phyloP scores from a whole-genome alignment of 2,113 vertebrate genomes.

The Centropristis striata region DNA sequence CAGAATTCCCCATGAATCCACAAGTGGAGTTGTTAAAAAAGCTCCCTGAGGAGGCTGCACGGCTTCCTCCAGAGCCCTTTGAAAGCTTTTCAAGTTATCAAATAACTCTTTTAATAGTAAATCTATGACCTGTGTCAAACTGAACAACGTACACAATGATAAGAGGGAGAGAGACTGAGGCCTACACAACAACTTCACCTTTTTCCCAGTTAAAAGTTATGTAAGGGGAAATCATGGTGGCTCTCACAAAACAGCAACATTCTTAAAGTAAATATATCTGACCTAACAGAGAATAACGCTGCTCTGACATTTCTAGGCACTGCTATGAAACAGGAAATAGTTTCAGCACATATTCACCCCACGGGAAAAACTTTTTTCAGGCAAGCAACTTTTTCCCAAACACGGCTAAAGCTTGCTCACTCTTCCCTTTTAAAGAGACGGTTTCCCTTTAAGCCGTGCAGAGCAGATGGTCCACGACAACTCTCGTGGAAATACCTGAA shows the following conservation, averaged over 20 bases:
- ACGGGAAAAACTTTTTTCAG: constrained; percentile 68
- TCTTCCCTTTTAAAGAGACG: constrained; percentile 79
- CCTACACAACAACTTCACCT: constrained; percentile 43
- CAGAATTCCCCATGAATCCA: constrained; percentile 59
- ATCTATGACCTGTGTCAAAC: constrained; percentile 20
- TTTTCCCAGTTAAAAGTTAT: constrained; percentile 50
- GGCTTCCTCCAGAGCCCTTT: constrained; percentile 24
- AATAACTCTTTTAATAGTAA: constrained; percentile 17
- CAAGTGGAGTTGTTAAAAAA: constrained; percentile 59
- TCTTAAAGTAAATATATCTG: constrained; percentile 33
- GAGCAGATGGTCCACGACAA: constrained; percentile 82
- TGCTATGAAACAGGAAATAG: constrained; percentile 80
- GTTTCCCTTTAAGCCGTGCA: constrained; percentile 82
- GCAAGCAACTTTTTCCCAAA: constrained; percentile 73
- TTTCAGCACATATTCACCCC: constrained; percentile 64
- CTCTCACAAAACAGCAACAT: constrained; percentile 38
- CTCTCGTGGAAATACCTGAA: constrained; percentile 84
- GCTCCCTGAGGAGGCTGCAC: constrained; percentile 20
- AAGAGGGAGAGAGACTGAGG: constrained; percentile 47
- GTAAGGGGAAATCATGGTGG: constrained; percentile 46
- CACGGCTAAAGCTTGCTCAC: constrained; percentile 65
- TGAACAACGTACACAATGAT: constrained; percentile 53
- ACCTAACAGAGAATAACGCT: constrained; percentile 39
- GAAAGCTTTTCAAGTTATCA: constrained; percentile 47
- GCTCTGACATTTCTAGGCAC: constrained; percentile 61